Conservation (phyloP, 2,113 vertebrate genomes). For the Urocynchramus pylzowi region DNA sequence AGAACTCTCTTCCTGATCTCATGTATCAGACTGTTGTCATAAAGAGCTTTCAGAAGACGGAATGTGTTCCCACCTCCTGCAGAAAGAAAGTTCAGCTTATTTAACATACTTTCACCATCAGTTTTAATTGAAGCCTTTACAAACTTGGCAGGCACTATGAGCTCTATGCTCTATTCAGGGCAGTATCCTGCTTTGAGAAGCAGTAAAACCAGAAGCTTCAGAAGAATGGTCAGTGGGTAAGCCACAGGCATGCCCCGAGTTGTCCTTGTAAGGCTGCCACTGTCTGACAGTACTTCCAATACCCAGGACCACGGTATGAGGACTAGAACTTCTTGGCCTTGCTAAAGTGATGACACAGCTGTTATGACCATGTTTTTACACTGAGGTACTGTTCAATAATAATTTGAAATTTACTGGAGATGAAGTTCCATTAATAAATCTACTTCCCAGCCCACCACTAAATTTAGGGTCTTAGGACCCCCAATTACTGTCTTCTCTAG, state of each 20-base stretch:
- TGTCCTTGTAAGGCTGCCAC: background rate
- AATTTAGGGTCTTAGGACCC: background rate
- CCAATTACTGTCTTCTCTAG: background rate
- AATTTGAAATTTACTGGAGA: background rate
- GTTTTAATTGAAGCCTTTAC: background rate
- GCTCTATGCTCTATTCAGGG: background rate
- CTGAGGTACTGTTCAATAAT: background rate
- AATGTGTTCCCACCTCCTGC: conserved; percentile 90
- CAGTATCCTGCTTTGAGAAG: background rate
- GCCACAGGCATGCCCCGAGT: fast-evolving
- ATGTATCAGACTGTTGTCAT: conserved; percentile 79
- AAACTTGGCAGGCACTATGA: background rate
- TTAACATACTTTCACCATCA: background rate
- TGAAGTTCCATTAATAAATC: background rate
- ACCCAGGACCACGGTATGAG: background rate
- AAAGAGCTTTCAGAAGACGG: conserved; percentile 85
- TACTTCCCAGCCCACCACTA: background rate
- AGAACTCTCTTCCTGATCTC: conserved; percentile 83
- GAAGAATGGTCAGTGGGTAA: background rate
- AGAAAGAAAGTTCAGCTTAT: background rate
- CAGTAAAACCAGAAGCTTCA: background rate
- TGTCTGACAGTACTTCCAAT: background rate
- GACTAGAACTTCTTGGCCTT: background rate
- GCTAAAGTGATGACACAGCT: background rate
- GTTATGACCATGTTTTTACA: background rate